Conservation (phyloP, 1,140 invertebrate genomes). For the Pentalonia nigronervosa region DNA sequence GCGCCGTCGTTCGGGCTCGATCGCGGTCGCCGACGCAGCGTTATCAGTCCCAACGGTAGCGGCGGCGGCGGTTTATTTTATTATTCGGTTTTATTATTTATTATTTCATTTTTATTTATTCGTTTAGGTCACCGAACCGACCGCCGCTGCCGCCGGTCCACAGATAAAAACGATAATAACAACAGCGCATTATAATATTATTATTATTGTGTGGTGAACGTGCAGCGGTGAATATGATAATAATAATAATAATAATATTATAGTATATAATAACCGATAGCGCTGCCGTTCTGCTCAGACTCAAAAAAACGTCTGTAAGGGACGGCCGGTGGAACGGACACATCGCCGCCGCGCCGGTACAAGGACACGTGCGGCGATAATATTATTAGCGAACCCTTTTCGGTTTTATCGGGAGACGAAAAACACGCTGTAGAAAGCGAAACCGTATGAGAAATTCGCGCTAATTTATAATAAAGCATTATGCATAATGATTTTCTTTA, state of each 20-base stretch:
- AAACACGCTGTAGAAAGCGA: neutral
- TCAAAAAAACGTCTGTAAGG: neutral
- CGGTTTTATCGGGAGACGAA: neutral
- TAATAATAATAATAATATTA: neutral
- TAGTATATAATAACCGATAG: neutral
- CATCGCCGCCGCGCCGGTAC: neutral
- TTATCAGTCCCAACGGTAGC: conserved; percentile 10
- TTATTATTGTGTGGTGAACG: neutral
- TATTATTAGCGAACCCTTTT: neutral
- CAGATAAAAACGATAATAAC: conserved; percentile 14
- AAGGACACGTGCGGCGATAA: no score
- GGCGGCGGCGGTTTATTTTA: neutral
- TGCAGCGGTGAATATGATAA: neutral
- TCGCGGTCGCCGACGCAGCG: neutral
- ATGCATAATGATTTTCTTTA: no score
- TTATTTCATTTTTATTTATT: neutral
- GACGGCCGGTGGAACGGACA: neutral
- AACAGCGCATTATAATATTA: neutral
- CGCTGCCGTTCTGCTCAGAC: neutral
- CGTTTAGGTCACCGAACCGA: conserved; percentile 9
- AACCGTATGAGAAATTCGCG: neutral
- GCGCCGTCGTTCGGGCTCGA: neutral
- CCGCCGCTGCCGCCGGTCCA: neutral
- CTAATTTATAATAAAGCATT: no score
- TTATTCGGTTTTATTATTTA: neutral